phyloP scores from a whole-genome alignment of 1,140 invertebrate genomes.

The Drosophila malerkotliana region DNA sequence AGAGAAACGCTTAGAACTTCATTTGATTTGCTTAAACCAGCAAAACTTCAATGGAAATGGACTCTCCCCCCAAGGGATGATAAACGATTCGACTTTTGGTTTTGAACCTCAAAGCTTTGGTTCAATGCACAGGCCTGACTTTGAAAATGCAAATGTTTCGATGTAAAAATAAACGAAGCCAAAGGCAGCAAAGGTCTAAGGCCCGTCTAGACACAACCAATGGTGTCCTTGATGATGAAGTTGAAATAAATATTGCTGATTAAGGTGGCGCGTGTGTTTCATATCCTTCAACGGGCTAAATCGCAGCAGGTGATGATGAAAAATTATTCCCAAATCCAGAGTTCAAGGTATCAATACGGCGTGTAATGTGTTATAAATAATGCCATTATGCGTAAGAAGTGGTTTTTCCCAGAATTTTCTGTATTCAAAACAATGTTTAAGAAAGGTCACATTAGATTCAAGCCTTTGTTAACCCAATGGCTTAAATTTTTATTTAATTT shows the following conservation, averaged over 20 bases:
- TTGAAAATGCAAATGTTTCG: slow-evolving; percentile 57
- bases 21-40: slow-evolving; percentile 13
- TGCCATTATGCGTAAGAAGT: no score
- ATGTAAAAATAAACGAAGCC: slow-evolving; percentile 20
- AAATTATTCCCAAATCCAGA: slow-evolving; percentile 50
- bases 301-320: slow-evolving; percentile 63
- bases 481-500: no score
- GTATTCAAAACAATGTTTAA: background rate
- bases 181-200: slow-evolving; percentile 44
- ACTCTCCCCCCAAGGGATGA: slow-evolving; percentile 12
- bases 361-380: slow-evolving; percentile 3
- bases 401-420: no score
- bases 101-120: slow-evolving; percentile 33
- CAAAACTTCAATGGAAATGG: background rate
- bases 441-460: background rate
- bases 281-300: slow-evolving; percentile 15
- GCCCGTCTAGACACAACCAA: slow-evolving; percentile 61
- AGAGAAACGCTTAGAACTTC: slow-evolving; percentile 23
- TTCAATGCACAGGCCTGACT: slow-evolving; percentile 57
- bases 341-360: slow-evolving; percentile 33
- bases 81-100: slow-evolving; percentile 55
- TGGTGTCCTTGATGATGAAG: slow-evolving; percentile 21
- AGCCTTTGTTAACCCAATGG: background rate
- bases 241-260: slow-evolving; percentile 11
- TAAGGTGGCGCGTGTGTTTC: slow-evolving; percentile 30